These are phyloP conservation scores for Amblyraja radiata DNA, from an alignment of 2,797 vertebrate species.

Conservation along the genomic window DNA sequence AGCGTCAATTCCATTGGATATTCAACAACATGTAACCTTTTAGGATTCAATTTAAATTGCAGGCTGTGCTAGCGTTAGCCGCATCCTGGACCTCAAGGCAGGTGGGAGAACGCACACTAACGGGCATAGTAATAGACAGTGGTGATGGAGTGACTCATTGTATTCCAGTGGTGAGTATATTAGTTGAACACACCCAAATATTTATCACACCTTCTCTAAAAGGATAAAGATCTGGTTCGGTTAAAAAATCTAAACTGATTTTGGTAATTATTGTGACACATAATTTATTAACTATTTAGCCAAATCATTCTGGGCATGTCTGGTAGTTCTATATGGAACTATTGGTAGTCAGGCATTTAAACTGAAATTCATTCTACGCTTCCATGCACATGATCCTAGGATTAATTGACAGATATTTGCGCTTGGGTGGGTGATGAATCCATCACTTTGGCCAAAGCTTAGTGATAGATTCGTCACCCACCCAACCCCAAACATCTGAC, in stretches of 20 bases:
- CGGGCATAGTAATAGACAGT: conserved; percentile 62
- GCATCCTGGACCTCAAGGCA: conserved; percentile 65
- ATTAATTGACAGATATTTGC: too few relatives aligned
- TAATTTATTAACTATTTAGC: background rate
- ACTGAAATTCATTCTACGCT: too few relatives aligned
- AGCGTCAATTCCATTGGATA: background rate
- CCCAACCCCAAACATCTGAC: too few relatives aligned
- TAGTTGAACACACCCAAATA: background rate
- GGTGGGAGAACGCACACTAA: conserved; percentile 61
- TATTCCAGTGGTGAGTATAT: conserved; percentile 60
- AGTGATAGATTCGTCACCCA: too few relatives aligned
- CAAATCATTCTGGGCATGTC: too few relatives aligned
- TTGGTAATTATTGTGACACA: background rate
- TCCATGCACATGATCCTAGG: too few relatives aligned
- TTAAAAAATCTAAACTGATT: background rate
- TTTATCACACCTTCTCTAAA: background rate
- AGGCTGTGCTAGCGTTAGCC: conserved; percentile 64
- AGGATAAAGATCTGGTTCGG: too few relatives aligned
- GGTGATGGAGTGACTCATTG: conserved; percentile 65
- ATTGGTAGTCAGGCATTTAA: too few relatives aligned
- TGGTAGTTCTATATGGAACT: too few relatives aligned
- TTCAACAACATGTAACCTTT: background rate
- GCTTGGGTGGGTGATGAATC: too few relatives aligned
- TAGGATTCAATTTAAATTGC: background rate
- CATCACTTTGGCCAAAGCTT: too few relatives aligned